Evolutionary conservation across 2,888 invertebrate species (phyloP), one percentile per base, ranked within the genome.

Genomic region (Selenia dentaria): DNA sequence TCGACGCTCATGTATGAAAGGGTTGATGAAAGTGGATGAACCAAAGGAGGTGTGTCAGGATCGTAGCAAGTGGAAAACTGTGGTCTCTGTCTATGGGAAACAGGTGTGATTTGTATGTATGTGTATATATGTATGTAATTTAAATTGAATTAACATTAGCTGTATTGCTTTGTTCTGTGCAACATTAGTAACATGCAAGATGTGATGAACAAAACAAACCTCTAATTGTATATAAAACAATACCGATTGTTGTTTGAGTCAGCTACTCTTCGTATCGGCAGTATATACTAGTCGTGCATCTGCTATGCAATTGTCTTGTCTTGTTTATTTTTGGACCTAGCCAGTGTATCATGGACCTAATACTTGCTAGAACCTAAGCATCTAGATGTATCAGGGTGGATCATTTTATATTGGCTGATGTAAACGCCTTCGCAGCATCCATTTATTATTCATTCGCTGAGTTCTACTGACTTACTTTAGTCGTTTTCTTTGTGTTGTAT

Each of bases 311-410:
- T 83, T 82, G 82, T 71, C 68, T 72, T 70, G 81, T 71, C 68
- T 72, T 70, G 76, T 79, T 82, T 85, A 83, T 86, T 86, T 86
- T 80, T 81, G 78, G 75, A 75, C 62, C 63, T 65, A 67, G 59
- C 81, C 78, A 81, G 70, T 64, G 32, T 63, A 65, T 48, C 57
- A 59, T 55, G 72, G 67, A 54, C 64, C 71, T 52, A 38, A 27
- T 40, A 2, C 34, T 44, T n/a, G n/a, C 25, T 44, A 41, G 34
- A 37, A 24, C 14, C 18, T 6, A 39, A 16, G 10, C 20, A 26
- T 13, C 8, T 6, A 27, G 13, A 32, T 20, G 11, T 27, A 26
- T 64, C 63, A 64, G 71, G 75, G 81, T 71, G 73, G 78, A 49
- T 73, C 81, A 74, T 71, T 63, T 68, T 73, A 78, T 64, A 76